Conservation (phyloP, 2,888 invertebrate species). For the Andrena flavipes region DNA sequence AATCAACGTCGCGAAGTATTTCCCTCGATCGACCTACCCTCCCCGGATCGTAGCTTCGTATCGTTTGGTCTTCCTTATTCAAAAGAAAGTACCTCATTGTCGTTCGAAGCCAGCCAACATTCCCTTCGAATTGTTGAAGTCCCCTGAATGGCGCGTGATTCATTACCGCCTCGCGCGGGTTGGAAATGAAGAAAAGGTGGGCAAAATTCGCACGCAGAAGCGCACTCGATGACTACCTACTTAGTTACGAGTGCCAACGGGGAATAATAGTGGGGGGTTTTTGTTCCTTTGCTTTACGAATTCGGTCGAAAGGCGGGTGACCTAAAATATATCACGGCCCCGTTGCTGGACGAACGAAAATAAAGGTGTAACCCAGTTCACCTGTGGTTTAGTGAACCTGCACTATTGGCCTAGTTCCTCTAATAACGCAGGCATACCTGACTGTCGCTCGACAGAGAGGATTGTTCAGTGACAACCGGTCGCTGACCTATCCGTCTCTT, state of each 20-base stretch:
- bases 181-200: neutral
- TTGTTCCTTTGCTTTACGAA: constrained; percentile 13
- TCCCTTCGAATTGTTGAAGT: constrained; percentile 2
- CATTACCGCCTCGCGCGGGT: constrained; percentile 15
- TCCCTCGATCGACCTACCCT: too few species aligned
- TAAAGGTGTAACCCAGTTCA: constrained; percentile 58
- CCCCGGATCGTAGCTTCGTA: too few species aligned
- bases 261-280: neutral
- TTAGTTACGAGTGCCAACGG: neutral
- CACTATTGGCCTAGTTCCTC: constrained; percentile 72
- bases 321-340: constrained; percentile 25
- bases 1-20: neutral
- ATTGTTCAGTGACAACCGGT: constrained; percentile 67
- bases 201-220: neutral
- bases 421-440: constrained; percentile 57
- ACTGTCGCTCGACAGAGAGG: constrained; percentile 32
- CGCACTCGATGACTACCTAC: neutral
- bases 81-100: neutral
- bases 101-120: neutral
- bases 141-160: constrained; percentile 4
- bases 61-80: neutral
- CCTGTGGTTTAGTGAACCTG: constrained; percentile 69
- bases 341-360: constrained; percentile 39
- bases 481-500: constrained; percentile 64
- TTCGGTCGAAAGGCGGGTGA: constrained; percentile 46